A percentile compares a stretch with the other conserved stretches of the same genome.
Evolutionary conservation across 2,888 invertebrate genomes (phyloP).

Genomic region (Tinea pellionella): DNA sequence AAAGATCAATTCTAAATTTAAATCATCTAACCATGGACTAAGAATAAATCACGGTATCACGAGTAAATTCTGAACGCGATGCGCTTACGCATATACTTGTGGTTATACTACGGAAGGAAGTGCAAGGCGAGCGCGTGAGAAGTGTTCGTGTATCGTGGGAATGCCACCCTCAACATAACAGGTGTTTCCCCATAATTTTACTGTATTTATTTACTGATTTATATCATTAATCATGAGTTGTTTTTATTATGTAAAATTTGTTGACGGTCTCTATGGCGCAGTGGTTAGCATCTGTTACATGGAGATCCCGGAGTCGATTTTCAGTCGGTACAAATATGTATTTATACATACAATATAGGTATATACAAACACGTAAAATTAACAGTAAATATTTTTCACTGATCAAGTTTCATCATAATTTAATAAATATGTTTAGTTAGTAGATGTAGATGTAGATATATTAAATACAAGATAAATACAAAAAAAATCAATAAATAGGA

Average conservation of each 20-base stretch:
- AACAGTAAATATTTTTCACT: no score
- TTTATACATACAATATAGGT: no score
- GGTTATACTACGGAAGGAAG: slow-evolving; percentile 56
- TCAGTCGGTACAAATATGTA: no score
- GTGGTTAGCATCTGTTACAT: no score
- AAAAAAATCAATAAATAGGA: not conserved
- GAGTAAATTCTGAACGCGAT: slow-evolving; percentile 30
- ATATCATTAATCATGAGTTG: not conserved
- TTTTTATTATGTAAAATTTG: not conserved
- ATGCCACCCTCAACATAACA: slow-evolving; percentile 25
- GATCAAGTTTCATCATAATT: no score
- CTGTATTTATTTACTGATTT: not conserved
- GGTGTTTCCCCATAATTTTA: slow-evolving; percentile 20
- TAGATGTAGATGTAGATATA: no score
- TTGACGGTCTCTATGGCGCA: no score
- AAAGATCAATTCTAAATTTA: no score
- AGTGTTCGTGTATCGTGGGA: slow-evolving; percentile 53
- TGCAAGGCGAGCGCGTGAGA: slow-evolving; percentile 65
- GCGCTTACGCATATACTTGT: slow-evolving; percentile 30
- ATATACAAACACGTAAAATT: no score
- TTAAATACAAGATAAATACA: not conserved
- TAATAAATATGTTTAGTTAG: no score
- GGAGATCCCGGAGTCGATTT: no score
- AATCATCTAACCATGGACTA: not conserved
- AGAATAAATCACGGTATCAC: not conserved